Evolutionary conservation across 2,797 vertebrate genomes (phyloP), one percentile per base, ranked within the genome.

Genomic region (Amniataba percoides): DNA sequence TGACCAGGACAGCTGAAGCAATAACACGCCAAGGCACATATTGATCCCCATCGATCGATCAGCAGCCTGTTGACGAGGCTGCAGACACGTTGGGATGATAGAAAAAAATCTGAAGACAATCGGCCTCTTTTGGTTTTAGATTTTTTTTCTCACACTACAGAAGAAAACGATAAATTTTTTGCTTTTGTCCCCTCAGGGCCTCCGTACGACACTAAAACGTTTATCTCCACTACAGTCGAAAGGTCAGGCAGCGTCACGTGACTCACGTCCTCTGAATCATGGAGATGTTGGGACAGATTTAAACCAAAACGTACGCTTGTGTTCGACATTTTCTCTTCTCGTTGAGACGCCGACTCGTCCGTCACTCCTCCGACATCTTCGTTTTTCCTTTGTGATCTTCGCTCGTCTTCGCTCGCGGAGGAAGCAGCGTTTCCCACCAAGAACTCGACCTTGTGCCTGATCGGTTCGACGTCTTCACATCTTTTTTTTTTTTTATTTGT

Each of bases 401-500:
- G 23, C 8, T 16, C 34, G 3, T 31, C 27, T 31, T 69, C 62
- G 10, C 21, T 1, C 0, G 21, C 16, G 56, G 65, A 73, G 56
- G 78, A 88, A 25, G 65, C 68, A 19, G 74, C 49, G 34, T 60
- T 39, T 83, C 71, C 72, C 84, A 69, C 71, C 78, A 90, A 74
- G 88, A 92, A 93, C 91, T 80, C 89, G 84, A 92, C 71, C 91
- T 93, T 87, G 94, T 96, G 96, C 95, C 96, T 96, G 95, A 96
- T 74, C 89, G 83, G 80, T 82, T 92, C 91, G 83, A 85, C 87
- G 61, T 82, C 87, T 91, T 85, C 91, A 88, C 86, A 16, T 79
- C 82, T 78, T 90, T 74, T 70, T 27, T 70, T 27, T 27, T 27
- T 31, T 49, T 51, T 59, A 4, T 68, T 27, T 67, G 66, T 73